Evolutionary conservation across 2,888 invertebrate species (phyloP).

Genomic region (Tetropium fuscum): DNA sequence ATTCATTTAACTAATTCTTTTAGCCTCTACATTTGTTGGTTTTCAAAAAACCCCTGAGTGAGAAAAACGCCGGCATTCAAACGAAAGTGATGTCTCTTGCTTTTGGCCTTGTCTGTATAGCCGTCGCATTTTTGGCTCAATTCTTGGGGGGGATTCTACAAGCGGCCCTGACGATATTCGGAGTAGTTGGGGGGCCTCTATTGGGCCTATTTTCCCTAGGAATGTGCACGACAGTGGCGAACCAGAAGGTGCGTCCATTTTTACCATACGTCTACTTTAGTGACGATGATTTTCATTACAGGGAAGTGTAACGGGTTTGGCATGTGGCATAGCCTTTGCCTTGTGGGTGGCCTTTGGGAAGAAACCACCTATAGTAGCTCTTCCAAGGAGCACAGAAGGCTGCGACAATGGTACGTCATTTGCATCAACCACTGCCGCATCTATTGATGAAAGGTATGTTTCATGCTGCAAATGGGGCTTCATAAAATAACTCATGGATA

Average conservation of each 20-base stretch:
- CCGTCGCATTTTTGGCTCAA: conserved; percentile 85
- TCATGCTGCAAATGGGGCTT: neutral
- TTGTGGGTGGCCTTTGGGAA: conserved; percentile 89
- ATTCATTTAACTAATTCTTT: no score
- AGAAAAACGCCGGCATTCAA: conserved; percentile 67
- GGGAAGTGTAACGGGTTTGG: conserved; percentile 78
- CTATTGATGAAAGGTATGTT: conserved; percentile 31
- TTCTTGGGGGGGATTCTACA: conserved; percentile 89
- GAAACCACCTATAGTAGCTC: conserved; percentile 70
- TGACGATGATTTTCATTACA: conserved; percentile 57
- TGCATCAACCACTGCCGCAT: neutral
- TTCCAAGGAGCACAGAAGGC: conserved; percentile 72
- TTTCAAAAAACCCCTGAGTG: conserved; percentile 61
- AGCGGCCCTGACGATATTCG: conserved; percentile 87
- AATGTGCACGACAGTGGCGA: conserved; percentile 82
- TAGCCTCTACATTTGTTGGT: conserved; percentile 63
- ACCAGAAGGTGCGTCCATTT: conserved; percentile 70
- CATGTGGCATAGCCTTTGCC: conserved; percentile 75
- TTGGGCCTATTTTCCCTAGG: conserved; percentile 88
- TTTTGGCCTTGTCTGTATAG: conserved; percentile 83
- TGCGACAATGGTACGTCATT: conserved; percentile 62
- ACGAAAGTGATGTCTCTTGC: conserved; percentile 77
- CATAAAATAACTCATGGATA: no score
- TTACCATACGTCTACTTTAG: neutral
- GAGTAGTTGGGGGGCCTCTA: conserved; percentile 89